Conservation (phyloP, 2,888 invertebrate genomes). For the Anorthoa munda region DNA sequence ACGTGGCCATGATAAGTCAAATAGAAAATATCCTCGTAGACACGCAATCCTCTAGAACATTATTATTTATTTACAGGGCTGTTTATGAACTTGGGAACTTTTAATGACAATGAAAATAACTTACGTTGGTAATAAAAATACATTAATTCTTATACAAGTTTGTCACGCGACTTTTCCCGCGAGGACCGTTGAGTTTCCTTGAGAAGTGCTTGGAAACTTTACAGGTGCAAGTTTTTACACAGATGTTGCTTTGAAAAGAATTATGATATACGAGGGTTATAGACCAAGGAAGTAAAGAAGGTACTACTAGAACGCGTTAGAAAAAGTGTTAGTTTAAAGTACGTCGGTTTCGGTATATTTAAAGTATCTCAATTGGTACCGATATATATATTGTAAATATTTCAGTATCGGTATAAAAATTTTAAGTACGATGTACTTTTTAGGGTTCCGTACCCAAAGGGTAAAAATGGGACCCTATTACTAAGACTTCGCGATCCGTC, state of each 20-base stretch:
- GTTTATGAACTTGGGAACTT: conserved; percentile 86
- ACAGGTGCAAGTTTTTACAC: conserved; percentile 42
- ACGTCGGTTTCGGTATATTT: neutral
- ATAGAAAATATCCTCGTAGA: conserved; percentile 69
- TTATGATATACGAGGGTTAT: neutral
- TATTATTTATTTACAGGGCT: conserved; percentile 83
- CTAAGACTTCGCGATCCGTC: too few species aligned
- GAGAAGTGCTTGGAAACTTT: conserved; percentile 45
- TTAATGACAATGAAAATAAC: conserved; percentile 85
- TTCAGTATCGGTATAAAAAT: neutral
- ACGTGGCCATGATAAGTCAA: conserved; percentile 70
- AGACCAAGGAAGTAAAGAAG: neutral
- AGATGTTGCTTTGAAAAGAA: conserved; percentile 32
- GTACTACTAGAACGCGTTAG: neutral
- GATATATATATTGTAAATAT: neutral
- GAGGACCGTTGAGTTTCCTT: conserved; percentile 46
- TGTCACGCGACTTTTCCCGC: conserved; percentile 80
- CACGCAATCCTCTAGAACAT: conserved; percentile 81
- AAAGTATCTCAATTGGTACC: neutral
- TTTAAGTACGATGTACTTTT: neutral
- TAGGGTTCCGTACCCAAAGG: too few species aligned
- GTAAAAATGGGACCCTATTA: too few species aligned
- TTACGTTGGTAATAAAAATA: conserved; percentile 82
- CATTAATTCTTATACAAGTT: conserved; percentile 83
- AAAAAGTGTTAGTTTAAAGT: neutral